These are phyloP conservation scores for Drosophila anomelani DNA, from an alignment of 2,888 invertebrate genomes.

Conservation along the genomic window DNA sequence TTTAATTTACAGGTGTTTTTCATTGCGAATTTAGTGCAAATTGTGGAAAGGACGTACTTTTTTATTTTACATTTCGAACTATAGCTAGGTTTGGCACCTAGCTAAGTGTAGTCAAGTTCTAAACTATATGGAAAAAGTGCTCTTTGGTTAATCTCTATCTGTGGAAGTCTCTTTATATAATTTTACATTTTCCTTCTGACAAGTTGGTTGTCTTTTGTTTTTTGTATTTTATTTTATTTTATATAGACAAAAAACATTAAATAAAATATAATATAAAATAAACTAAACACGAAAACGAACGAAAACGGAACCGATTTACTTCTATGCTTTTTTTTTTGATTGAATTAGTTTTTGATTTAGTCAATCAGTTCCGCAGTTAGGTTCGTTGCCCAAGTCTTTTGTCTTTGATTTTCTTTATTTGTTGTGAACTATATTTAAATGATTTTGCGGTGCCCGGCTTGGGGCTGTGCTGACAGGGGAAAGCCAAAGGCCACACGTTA, in stretches of 20 bases:
- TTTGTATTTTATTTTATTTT: too few species aligned
- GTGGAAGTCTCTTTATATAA: too few species aligned
- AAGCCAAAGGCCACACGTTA: conserved; percentile 1
- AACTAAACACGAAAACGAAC: too few species aligned
- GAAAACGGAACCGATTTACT: too few species aligned
- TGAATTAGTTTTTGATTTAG: too few species aligned
- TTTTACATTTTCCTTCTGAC: conserved; percentile 1
- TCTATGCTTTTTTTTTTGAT: too few species aligned
- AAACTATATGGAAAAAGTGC: background rate
- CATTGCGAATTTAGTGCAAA: too few species aligned
- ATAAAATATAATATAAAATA: too few species aligned
- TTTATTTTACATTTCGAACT: background rate
- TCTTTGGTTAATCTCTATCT: too few species aligned
- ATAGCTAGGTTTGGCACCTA: background rate
- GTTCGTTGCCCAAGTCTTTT: conserved; percentile 80
- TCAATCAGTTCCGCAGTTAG: conserved; percentile 39
- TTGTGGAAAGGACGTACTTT: too few species aligned
- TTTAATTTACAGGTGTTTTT: background rate
- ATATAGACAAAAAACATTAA: too few species aligned
- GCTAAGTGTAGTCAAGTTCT: background rate
- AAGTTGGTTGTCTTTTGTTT: conserved; percentile 80
- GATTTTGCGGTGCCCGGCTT: background rate
- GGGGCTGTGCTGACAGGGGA: conserved; percentile 1
- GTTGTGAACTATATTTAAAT: too few species aligned
- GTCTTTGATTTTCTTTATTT: conserved; percentile 38